These are phyloP conservation scores for Sebastes nivosus DNA, from an alignment of 2,797 vertebrate species.

Conservation along the genomic window DNA sequence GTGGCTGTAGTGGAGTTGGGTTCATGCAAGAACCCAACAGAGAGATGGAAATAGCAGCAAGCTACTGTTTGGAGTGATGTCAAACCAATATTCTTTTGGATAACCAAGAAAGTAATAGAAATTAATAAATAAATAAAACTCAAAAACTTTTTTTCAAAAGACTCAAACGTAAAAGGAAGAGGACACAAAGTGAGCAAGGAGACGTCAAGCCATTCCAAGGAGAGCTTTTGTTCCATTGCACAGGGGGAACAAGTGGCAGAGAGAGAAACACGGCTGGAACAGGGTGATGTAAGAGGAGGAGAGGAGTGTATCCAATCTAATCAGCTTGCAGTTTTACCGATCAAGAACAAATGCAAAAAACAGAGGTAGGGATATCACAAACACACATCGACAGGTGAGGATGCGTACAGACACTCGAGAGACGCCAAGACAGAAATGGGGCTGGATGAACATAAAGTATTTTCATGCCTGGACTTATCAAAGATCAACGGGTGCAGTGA, in stretches of 20 bases:
- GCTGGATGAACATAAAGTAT: conserved; percentile 61
- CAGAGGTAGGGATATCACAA: conserved; percentile 60
- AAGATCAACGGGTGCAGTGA: conserved; percentile 70
- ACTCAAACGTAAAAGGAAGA: conserved; percentile 66
- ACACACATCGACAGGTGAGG: conserved; percentile 67
- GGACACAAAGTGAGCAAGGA: conserved; percentile 76
- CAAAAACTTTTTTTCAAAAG: conserved; percentile 47
- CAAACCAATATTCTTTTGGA: conserved; percentile 62
- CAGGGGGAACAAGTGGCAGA: conserved; percentile 66
- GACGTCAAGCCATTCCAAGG: conserved; percentile 80
- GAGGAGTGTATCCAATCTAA: conserved; percentile 61
- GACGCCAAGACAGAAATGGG: conserved; percentile 71
- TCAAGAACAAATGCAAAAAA: conserved; percentile 68
- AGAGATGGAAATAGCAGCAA: conserved; percentile 52
- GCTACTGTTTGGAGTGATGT: conserved; percentile 62
- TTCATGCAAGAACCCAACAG: conserved; percentile 47
- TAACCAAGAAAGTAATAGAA: conserved; percentile 52
- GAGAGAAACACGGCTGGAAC: conserved; percentile 51
- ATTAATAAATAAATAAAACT: conserved; percentile 44
- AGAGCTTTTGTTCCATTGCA: conserved; percentile 73
- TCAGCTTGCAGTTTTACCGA: conserved; percentile 58
- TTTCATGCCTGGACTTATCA: conserved; percentile 75
- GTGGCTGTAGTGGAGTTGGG: conserved; percentile 38
- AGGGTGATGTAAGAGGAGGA: conserved; percentile 59
- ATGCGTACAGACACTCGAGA: conserved; percentile 67